Evolutionary conservation across 2,888 invertebrate genomes (phyloP).

Genomic region (Xestia sexstrigata): DNA sequence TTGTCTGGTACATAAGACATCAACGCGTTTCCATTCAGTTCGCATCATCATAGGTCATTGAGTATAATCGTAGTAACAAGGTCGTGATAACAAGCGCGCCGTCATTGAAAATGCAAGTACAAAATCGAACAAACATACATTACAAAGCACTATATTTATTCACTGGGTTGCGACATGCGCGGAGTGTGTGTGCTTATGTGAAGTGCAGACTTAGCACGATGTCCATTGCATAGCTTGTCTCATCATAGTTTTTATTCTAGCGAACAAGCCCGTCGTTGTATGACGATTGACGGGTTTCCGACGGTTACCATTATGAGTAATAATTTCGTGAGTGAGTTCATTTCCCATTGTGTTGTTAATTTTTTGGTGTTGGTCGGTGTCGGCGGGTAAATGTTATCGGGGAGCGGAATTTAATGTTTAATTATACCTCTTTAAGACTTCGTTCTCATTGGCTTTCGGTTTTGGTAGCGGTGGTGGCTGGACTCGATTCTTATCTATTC

Average conservation of each 20-base stretch:
- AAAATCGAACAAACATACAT: conserved; percentile 61
- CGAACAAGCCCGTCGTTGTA: conserved; percentile 79
- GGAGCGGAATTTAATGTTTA: conserved; percentile 65
- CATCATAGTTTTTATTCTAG: conserved; percentile 85
- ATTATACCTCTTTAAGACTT: conserved; percentile 52
- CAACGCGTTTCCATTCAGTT: conserved; percentile 79
- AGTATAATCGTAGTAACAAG: conserved; percentile 76
- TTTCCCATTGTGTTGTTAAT: conserved; percentile 87
- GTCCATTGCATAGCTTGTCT: conserved; percentile 79
- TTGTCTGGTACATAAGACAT: conserved; percentile 81
- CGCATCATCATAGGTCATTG: conserved; percentile 75
- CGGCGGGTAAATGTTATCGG: conserved; percentile 69
- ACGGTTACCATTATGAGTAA: conserved; percentile 75
- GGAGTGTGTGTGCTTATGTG: conserved; percentile 76
- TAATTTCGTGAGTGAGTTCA: conserved; percentile 86
- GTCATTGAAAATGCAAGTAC: conserved; percentile 79
- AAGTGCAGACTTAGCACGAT: conserved; percentile 70
- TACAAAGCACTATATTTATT: conserved; percentile 70
- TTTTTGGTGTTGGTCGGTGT: conserved; percentile 83
- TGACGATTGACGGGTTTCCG: conserved; percentile 74
- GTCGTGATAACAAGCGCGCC: conserved; percentile 80
- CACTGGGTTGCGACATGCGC: conserved; percentile 75
- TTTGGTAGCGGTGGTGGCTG: conserved; percentile 69
- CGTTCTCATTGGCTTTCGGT: conserved; percentile 64
- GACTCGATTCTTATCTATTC: conserved; percentile 41